These are phyloP conservation scores for Plebejus argus DNA, from an alignment of 2,888 invertebrate genomes.

Conservation along the genomic window DNA sequence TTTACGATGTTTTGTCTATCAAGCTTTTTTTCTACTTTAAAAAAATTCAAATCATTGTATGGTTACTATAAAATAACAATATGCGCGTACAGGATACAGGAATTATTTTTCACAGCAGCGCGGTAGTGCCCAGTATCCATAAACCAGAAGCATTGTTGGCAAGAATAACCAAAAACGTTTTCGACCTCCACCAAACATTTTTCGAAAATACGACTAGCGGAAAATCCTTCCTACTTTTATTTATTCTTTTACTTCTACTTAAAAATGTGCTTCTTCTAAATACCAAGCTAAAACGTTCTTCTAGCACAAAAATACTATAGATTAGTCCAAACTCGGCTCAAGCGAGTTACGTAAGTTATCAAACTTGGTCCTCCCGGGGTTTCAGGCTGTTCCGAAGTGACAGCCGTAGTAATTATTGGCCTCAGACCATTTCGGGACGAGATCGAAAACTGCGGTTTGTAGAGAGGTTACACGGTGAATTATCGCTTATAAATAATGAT, in stretches of 20 bases:
- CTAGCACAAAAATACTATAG: neutral
- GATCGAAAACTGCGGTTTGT: neutral
- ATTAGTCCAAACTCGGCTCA: neutral
- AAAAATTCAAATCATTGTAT: no score
- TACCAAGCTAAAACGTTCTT: neutral
- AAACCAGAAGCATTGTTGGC: no score
- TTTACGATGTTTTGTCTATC: no score
- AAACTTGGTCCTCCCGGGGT: neutral
- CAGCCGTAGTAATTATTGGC: conserved; percentile 6
- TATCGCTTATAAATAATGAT: neutral
- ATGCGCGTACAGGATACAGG: no score
- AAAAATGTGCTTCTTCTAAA: neutral
- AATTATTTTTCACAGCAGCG: no score
- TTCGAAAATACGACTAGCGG: no score
- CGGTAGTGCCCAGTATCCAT: no score
- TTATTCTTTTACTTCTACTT: neutral
- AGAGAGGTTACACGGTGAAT: neutral
- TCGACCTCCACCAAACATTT: no score
- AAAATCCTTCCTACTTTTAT: no score
- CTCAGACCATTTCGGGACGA: neutral
- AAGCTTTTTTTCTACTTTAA: no score
- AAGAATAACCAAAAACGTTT: no score
- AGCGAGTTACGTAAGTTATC: neutral
- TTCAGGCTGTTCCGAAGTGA: neutral
- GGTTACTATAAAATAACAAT: no score